Conservation (phyloP, 2,113 vertebrate species). For the Cephalopholis sonnerati region DNA sequence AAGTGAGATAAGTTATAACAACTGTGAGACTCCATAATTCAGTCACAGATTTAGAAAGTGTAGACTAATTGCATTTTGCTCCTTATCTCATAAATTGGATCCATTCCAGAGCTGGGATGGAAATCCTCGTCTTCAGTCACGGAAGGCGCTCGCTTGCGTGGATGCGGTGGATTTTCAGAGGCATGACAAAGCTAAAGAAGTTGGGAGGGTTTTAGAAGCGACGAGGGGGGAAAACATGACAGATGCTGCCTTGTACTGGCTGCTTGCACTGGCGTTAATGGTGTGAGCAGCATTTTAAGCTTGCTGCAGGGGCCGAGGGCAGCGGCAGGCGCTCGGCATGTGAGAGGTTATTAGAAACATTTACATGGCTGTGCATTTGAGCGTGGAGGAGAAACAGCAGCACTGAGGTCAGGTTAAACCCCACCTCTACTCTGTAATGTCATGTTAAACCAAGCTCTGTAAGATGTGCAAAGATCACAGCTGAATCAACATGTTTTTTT, state of each 20-base stretch:
- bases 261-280: constrained; percentile 44
- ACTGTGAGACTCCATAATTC: constrained; percentile 59
- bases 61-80: constrained; percentile 74
- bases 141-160: constrained; percentile 10
- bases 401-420: constrained; percentile 43
- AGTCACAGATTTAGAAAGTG: constrained; percentile 67
- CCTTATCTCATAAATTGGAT: constrained; percentile 76
- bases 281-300: constrained; percentile 47
- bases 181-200: constrained; percentile 41
- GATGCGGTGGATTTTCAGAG: constrained; percentile 40
- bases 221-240: constrained; percentile 49
- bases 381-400: constrained; percentile 23
- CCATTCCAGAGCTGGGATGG: constrained; percentile 55
- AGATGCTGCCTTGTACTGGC: constrained; percentile 44
- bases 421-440: constrained; percentile 13
- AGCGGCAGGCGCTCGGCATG: constrained; percentile 46
- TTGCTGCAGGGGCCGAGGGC: constrained; percentile 35
- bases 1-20: constrained; percentile 60
- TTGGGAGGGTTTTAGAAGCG: constrained; percentile 32
- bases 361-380: constrained; percentile 46
- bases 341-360: constrained; percentile 65
- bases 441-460: constrained; percentile 31
- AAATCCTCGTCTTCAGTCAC: constrained; percentile 59
- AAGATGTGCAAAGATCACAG: constrained; percentile 43
- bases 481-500: constrained; percentile 55